Evolutionary conservation across 2,113 vertebrate species (phyloP), one percentile per base, ranked within the genome.

Genomic region (Platysteira castanea): DNA sequence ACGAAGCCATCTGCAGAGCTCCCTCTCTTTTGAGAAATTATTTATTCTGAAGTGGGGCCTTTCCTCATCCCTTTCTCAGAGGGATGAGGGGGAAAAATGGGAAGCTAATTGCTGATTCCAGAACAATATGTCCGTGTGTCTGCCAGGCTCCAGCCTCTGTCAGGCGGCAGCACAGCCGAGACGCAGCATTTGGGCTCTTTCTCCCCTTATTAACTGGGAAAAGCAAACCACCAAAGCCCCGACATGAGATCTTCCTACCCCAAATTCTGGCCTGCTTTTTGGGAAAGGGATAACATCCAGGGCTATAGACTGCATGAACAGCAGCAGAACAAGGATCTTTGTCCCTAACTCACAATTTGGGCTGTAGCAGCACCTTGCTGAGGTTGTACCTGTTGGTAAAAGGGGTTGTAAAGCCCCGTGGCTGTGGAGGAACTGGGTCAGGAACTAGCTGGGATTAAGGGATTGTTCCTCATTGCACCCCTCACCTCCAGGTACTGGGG

Each of bases 31-130:
- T 46, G 39, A 91, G 42, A 74, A 37, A 65, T 49, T 57, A 28
- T 90, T 90, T 69, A 47, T 86, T 77, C 87, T 84, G 47, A 84
- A 90, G 53, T 42, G 80, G 63, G 69, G 60, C 74, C 73, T 91
- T 92, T 76, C 64, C 76, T 88, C 3, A 0, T 81, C 68, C 77
- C 73, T 53, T 89, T 67, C 87, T 84, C 59, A 44, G 73, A 92
- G 42, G 47, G 69, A 63, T 30, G 53, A 20, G 56, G 44, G 44
- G 49, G 9, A 0, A 28, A 57, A 70, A 46, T 21, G 21, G 27
- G 52, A 84, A 77, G 76, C 47, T 61, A 89, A 93, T 70, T 90
- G 89, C 76, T 77, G 76, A 46, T 94, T 69, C 41, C 80, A 71
- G 84, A 52, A 54, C 76, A 84, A 49, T 17, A n/a, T 49, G 52